Conservation (phyloP, 2,797 vertebrate species). For the Pangasius mekongensis region DNA sequence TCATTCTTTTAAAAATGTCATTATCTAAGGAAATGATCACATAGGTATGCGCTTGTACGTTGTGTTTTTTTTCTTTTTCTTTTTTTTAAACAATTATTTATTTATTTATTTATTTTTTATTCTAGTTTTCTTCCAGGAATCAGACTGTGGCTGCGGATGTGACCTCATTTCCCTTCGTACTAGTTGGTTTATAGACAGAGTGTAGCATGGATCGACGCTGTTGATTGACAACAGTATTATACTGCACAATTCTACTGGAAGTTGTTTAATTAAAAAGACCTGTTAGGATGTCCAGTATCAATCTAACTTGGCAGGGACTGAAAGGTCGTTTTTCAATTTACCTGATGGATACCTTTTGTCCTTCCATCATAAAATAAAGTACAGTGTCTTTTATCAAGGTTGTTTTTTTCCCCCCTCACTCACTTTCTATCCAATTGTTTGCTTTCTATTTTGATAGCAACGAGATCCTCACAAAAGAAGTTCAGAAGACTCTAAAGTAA, state of each 20-base stretch:
- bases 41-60: constrained; percentile 20
- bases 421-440: constrained; percentile 24
- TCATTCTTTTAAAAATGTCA: constrained; percentile 2
- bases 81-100: no score
- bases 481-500: constrained; percentile 81
- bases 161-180: constrained; percentile 37
- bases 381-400: constrained; percentile 1
- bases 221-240: constrained; percentile 46
- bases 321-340: constrained; percentile 42
- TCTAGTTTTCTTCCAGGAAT: constrained; percentile 32
- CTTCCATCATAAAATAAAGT: constrained; percentile 32
- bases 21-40: constrained; percentile 34
- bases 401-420: background rate
- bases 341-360: constrained; percentile 38
- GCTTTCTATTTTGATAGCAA: constrained; percentile 68
- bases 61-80: background rate
- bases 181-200: constrained; percentile 35
- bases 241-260: background rate
- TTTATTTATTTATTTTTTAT: no score
- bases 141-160: constrained; percentile 12
- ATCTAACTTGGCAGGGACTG: constrained; percentile 28
- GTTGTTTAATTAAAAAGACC: constrained; percentile 46
- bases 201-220: constrained; percentile 17
- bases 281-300: constrained; percentile 33
- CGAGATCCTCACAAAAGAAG: constrained; percentile 79